phyloP scores from a whole-genome alignment of 2,888 invertebrate species.

The Callyntrura sp. region DNA sequence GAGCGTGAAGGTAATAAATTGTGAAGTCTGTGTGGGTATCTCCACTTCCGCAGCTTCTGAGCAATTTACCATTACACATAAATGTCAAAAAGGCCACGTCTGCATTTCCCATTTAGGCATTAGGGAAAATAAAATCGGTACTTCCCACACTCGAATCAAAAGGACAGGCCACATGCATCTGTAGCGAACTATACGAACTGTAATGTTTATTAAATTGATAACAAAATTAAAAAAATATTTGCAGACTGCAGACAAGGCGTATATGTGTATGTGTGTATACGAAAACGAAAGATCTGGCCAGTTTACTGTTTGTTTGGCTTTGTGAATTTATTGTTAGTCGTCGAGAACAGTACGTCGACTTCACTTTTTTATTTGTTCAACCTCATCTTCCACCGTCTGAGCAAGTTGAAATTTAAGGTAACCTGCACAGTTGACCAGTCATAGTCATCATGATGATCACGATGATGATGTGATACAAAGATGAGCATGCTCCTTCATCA shows the following conservation, averaged over 20 bases:
- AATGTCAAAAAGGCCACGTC: conserved; percentile 68
- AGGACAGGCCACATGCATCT: conserved; percentile 39
- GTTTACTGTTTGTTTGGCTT: conserved; percentile 5
- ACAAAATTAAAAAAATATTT: conserved; percentile 34
- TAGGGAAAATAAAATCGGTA: conserved; percentile 66
- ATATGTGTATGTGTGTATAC: not conserved
- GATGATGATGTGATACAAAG: conserved; percentile 26
- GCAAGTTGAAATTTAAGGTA: conserved; percentile 18
- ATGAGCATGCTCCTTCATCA: conserved; percentile 50
- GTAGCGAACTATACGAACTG: conserved; percentile 5
- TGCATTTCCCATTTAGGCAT: conserved; percentile 71
- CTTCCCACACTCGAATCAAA: conserved; percentile 71
- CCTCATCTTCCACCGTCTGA: conserved; percentile 29
- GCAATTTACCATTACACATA: conserved; percentile 61
- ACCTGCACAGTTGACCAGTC: conserved; percentile 41
- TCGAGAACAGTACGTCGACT: not conserved
- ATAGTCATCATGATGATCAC: not conserved
- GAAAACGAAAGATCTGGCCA: not conserved
- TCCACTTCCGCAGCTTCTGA: conserved; percentile 72
- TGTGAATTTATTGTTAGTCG: not conserved
- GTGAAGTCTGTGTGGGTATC: conserved; percentile 52
- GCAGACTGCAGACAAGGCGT: conserved; percentile 63
- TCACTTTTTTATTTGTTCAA: conserved; percentile 29
- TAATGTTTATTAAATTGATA: conserved; percentile 16
- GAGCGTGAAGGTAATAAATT: conserved; percentile 40